Percentiles rank a stretch among this genome's conserved stretches.
phyloP scores from a whole-genome alignment of 2,113 vertebrate species.

The Corythoichthys intestinalis region DNA sequence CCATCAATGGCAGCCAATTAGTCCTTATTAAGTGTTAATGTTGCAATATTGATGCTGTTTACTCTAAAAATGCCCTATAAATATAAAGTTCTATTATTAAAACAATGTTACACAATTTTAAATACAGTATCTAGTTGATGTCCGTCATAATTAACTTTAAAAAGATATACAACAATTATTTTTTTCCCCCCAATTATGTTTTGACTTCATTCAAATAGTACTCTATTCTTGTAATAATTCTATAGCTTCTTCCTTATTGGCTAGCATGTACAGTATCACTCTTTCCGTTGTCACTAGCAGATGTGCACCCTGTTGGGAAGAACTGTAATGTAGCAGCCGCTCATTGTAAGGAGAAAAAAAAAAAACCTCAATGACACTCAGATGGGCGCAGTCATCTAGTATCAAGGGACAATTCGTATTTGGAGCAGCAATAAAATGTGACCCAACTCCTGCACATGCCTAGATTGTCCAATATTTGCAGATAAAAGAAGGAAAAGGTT shows the following conservation, averaged over 20 bases:
- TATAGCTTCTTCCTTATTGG: neutral
- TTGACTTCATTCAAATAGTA: neutral
- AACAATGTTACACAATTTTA: too few relatives aligned
- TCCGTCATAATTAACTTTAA: too few relatives aligned
- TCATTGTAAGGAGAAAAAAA: neutral
- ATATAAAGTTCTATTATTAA: too few relatives aligned
- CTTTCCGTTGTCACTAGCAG: neutral
- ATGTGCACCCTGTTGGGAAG: slow-evolving; percentile 1
- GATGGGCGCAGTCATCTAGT: neutral
- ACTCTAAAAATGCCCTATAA: too few relatives aligned
- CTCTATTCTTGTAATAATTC: neutral
- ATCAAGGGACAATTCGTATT: neutral
- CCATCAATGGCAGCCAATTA: too few relatives aligned
- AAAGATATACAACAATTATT: too few relatives aligned
- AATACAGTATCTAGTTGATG: too few relatives aligned
- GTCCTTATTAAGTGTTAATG: too few relatives aligned
- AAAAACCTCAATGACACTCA: neutral
- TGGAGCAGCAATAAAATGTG: neutral
- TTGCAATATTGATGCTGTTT: too few relatives aligned
- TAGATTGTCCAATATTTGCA: neutral
- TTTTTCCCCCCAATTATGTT: neutral
- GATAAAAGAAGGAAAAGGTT: neutral
- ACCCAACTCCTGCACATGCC: neutral
- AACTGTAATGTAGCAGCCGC: slow-evolving; percentile 5
- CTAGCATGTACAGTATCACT: neutral